Evolutionary conservation across 2,113 vertebrate genomes (phyloP).

Genomic region (Callithrix jacchus): DNA sequence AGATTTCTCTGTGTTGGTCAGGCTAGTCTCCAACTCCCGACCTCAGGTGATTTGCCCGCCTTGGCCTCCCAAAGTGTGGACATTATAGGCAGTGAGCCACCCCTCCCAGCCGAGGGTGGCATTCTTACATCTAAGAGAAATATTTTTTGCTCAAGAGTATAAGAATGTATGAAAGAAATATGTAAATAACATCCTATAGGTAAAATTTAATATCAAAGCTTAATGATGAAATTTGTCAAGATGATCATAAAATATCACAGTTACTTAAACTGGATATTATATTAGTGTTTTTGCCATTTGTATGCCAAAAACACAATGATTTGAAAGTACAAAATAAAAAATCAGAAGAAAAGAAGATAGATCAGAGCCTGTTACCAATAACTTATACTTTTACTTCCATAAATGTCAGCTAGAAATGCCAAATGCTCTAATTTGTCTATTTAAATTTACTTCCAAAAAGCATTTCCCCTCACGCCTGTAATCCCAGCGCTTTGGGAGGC

Average conservation of each 20-base stretch:
- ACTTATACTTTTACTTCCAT: neutral
- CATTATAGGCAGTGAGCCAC: too few relatives aligned
- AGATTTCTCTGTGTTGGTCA: too few relatives aligned
- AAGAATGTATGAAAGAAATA: neutral
- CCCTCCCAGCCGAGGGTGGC: too few relatives aligned
- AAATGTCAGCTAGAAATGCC: slow-evolving; percentile 24
- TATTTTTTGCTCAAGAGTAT: neutral
- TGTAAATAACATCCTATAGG: neutral
- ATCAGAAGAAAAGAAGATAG: neutral
- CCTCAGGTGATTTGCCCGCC: too few relatives aligned
- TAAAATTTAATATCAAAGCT: neutral
- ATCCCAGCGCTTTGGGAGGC: too few relatives aligned
- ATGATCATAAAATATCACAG: neutral
- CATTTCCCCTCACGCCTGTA: neutral
- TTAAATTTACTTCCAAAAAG: slow-evolving; percentile 43
- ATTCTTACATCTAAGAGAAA: neutral
- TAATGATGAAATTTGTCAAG: neutral
- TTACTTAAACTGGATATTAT: neutral
- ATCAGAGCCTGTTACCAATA: neutral
- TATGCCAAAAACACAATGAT: neutral
- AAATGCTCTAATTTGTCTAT: neutral
- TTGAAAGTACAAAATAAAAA: slow-evolving; percentile 11
- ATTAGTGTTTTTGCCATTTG: neutral
- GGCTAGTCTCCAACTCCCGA: too few relatives aligned
- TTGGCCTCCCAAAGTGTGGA: too few relatives aligned